Percentiles rank a stretch among this genome's conserved stretches.
phyloP scores from a whole-genome alignment of 2,113 vertebrate species.

The Mesitornis unicolor region DNA sequence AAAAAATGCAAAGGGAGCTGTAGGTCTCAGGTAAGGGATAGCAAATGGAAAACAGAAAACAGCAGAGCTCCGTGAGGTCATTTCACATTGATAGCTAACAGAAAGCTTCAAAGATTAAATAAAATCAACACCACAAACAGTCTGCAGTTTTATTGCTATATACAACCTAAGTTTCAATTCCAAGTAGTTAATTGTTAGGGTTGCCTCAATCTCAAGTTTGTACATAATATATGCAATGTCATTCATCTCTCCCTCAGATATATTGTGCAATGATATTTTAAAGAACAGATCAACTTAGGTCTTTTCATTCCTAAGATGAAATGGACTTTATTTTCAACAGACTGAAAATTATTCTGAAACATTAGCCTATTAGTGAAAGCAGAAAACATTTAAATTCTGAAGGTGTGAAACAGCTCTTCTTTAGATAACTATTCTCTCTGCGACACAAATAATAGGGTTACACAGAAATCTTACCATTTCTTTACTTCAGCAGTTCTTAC shows the following conservation, averaged over 20 bases:
- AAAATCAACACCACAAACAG: not conserved
- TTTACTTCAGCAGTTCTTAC: not conserved
- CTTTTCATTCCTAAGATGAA: not conserved
- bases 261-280: not conserved
- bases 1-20: not conserved
- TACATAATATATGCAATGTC: not conserved
- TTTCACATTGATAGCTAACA: not conserved
- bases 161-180: not conserved
- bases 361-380: not conserved
- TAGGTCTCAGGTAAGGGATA: not conserved
- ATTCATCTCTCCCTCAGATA: not conserved
- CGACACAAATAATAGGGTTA: not conserved
- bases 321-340: not conserved
- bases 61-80: not conserved
- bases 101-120: not conserved
- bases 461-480: not conserved
- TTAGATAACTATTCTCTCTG: too few species aligned
- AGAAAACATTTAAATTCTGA: not conserved
- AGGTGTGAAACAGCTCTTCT: not conserved
- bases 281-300: not conserved
- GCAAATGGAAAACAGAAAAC: not conserved
- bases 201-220: not conserved
- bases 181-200: not conserved
- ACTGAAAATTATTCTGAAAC: not conserved
- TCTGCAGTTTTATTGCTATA: not conserved